Conservation (phyloP, 2,113 vertebrate species). For the Himantopus leucocephalus region DNA sequence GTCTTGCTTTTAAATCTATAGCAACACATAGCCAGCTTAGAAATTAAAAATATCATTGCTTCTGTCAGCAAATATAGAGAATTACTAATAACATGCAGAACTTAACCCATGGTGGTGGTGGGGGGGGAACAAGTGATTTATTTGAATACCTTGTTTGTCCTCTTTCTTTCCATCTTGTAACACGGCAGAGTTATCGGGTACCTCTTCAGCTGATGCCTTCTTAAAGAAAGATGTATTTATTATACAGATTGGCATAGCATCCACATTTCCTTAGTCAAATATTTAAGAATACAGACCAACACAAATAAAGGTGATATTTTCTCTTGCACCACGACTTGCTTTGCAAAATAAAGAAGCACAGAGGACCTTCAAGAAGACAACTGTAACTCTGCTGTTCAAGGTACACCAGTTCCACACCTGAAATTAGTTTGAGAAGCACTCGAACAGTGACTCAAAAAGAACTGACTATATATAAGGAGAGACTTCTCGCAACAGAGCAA, state of each 20-base stretch:
- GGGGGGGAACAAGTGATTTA: not conserved
- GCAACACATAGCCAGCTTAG: not conserved
- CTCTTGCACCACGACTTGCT: not conserved
- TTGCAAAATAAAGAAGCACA: not conserved
- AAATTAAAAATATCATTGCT: not conserved
- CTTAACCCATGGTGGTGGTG: not conserved
- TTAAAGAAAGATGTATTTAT: slow-evolving; percentile 54
- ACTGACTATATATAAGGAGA: not conserved
- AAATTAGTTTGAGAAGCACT: not conserved
- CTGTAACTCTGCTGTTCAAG: not conserved
- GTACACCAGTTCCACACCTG: not conserved
- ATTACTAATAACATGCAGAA: not conserved
- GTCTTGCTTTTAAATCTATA: not conserved
- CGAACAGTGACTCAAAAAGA: not conserved
- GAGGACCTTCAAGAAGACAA: not conserved
- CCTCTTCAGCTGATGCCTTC: slow-evolving; percentile 71
- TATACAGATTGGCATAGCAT: not conserved
- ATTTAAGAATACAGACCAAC: not conserved
- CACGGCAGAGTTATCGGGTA: slow-evolving; percentile 62
- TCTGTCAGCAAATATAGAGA: not conserved
- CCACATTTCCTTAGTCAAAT: not conserved
- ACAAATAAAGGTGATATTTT: not conserved
- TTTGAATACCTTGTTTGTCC: slow-evolving; percentile 76
- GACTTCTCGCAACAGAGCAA: not conserved
- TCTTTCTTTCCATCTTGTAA: slow-evolving; percentile 67